Evolutionary conservation across 2,113 vertebrate genomes (phyloP), one percentile per base, ranked within the genome.

Genomic region (Sorex araneus): DNA sequence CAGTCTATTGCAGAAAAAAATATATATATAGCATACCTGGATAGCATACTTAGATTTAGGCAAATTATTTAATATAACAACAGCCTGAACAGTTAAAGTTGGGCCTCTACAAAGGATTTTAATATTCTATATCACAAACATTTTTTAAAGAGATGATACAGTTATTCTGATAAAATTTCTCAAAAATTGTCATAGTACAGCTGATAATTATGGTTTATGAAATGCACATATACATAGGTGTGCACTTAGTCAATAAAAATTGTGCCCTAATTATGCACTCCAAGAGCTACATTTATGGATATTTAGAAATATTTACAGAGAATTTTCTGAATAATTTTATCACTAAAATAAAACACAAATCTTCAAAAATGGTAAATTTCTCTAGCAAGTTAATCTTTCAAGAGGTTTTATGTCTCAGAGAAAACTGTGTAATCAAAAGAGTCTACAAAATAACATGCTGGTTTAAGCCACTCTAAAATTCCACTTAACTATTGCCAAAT

Each of bases 401-500:
- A 92, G 90, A 91, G 71, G 90, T 43, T 95, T 21, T 92, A 32
- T 94, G 89, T 91, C 90, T 97, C 97, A 92, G 76, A 95, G 93
- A 97, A 96, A 97, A 93, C 92, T 87, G 50, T 40, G 47, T 76
- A 96, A 97, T 96, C 96, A 97, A 97, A 97, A 96, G 93, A 67
- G 83, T 89, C 15, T 66, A 93, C 71, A 94, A 86, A 96, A 96
- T 91, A 47, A 28, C 63, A 74, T 45, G 87, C 81, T 73, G 54
- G 63, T 93, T 45, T 91, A 36, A 23, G 0, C 93, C 95, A 74
- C 76, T 82, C 57, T 95, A 54, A 91, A 74, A 15, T 97, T 97
- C 94, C 88, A 84, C 97, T 98, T 97, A 97, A 97, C 93, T 97
- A 82, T 80, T 97, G 93, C 97, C 96, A 95, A 94, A 91, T 96